Evolutionary conservation across 2,888 invertebrate species (phyloP).

Genomic region (Frankliniella fusca): DNA sequence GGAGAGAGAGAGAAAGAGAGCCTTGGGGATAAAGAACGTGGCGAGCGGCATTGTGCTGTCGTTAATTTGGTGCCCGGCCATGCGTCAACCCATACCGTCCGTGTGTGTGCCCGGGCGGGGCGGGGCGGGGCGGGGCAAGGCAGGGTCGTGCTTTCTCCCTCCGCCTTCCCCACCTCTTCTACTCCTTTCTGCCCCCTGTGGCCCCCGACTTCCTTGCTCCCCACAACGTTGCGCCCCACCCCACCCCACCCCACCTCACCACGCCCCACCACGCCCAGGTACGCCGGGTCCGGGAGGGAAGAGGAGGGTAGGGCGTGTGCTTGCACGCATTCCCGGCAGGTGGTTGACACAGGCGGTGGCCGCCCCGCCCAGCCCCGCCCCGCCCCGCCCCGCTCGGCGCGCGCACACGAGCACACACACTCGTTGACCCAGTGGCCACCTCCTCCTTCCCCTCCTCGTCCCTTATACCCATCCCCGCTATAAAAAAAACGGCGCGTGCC

Average conservation of each 20-base stretch:
- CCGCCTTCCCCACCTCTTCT: not conserved
- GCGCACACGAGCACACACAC: not conserved
- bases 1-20: too few species aligned
- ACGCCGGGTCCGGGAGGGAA: not conserved
- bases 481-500: too few species aligned
- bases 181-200: not conserved
- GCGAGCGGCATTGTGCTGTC: not conserved
- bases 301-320: not conserved
- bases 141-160: not conserved
- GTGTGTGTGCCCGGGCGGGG: too few species aligned
- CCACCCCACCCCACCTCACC: not conserved
- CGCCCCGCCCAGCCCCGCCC: not conserved
- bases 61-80: not conserved
- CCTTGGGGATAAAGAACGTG: too few species aligned
- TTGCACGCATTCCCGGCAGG: conserved; percentile 19
- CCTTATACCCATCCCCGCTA: not conserved
- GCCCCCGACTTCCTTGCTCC: not conserved
- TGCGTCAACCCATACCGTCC: not conserved
- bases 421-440: conserved; percentile 12
- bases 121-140: too few species aligned
- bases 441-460: not conserved
- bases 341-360: conserved; percentile 8
- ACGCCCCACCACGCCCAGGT: not conserved
- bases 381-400: not conserved
- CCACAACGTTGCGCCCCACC: not conserved